These are phyloP conservation scores for Cyprinodon diabolis DNA, from an alignment of 2,797 vertebrate species.

Conservation along the genomic window DNA sequence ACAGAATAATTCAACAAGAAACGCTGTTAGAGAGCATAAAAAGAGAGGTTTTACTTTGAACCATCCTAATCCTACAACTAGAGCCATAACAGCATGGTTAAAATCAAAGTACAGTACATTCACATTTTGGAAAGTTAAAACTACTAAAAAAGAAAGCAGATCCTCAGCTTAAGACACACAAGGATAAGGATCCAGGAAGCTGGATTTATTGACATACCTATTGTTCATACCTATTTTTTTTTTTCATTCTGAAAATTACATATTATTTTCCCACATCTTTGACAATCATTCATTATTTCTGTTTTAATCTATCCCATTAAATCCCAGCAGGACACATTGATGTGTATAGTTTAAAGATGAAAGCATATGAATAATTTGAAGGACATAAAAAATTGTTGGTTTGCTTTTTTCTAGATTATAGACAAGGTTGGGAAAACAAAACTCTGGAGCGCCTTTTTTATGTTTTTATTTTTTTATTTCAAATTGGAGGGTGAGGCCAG, in stretches of 20 bases:
- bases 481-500: constrained; percentile 4
- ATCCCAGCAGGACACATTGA: background rate
- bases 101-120: too few relatives aligned
- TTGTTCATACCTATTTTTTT: background rate
- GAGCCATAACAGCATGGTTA: too few relatives aligned
- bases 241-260: background rate
- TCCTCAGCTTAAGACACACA: too few relatives aligned
- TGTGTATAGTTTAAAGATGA: background rate
- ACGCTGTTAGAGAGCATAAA: too few relatives aligned
- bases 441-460: background rate
- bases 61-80: too few relatives aligned
- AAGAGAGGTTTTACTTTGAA: too few relatives aligned
- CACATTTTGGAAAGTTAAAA: too few relatives aligned
- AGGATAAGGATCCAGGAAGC: background rate
- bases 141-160: too few relatives aligned
- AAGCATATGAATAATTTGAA: background rate
- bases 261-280: background rate
- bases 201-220: too few relatives aligned
- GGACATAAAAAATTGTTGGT: background rate
- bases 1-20: too few relatives aligned
- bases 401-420: background rate
- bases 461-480: background rate
- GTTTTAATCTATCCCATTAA: background rate
- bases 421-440: background rate
- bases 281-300: background rate